Conservation (phyloP, 2,113 vertebrate species). For the Oceanodroma tethys region DNA sequence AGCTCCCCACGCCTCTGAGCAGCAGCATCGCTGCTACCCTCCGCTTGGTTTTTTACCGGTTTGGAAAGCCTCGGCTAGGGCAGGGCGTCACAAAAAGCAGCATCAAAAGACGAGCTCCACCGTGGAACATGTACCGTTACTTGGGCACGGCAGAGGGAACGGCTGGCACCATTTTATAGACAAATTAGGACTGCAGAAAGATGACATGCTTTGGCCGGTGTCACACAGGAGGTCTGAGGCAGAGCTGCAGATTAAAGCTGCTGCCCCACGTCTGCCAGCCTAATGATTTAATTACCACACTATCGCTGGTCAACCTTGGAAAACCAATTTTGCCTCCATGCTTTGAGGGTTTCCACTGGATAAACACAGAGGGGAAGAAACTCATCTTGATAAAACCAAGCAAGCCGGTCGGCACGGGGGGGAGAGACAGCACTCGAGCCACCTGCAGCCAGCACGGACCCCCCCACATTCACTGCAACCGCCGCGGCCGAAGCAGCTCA, state of each 20-base stretch:
- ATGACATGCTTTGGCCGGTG: neutral
- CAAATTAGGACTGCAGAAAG: neutral
- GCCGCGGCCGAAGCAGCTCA: neutral
- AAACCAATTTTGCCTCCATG: neutral
- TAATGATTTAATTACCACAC: neutral
- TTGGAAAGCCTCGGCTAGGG: neutral
- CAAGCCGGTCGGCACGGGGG: neutral
- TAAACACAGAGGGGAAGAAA: neutral
- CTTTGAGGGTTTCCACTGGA: neutral
- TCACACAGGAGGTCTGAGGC: neutral
- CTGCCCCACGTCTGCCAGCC: neutral
- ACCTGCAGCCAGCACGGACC: neutral
- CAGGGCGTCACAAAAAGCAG: too few relatives aligned
- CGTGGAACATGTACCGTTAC: rapidly evolving
- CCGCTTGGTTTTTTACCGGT: too few relatives aligned
- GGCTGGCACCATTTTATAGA: neutral
- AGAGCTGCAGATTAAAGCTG: neutral
- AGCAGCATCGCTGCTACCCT: neutral
- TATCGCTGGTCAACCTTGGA: neutral
- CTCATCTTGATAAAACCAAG: neutral
- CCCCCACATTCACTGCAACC: neutral
- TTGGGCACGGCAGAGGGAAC: too few relatives aligned
- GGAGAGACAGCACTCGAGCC: neutral
- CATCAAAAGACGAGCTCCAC: neutral
- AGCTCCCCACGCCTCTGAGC: neutral